Evolutionary conservation across 2,113 vertebrate genomes (phyloP), one percentile per base, ranked within the genome.

Genomic region (Suncus etruscus): DNA sequence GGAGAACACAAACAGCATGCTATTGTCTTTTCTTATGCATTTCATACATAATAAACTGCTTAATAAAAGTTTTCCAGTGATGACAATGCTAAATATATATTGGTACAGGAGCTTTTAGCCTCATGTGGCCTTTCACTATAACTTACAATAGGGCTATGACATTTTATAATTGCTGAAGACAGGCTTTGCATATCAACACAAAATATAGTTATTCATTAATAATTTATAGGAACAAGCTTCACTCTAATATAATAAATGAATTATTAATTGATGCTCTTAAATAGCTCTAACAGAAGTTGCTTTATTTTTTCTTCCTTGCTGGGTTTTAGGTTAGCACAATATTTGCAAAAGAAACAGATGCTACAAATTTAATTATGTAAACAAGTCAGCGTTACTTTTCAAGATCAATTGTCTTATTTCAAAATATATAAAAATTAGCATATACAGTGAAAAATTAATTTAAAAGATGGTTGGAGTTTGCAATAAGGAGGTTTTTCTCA

Each of bases 241-340:
- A 58, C 84, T 78, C 68, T 96, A 90, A 82, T 54, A 92, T 76
- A 95, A 90, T 90, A 86, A 39, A 93, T 95, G 69, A 97, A 97
- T 96, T 97, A 96, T 95, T 96, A 95, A 97, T 90, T 86, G 25
- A 70, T 80, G 61, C 6, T 91, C 70, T 66, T 89, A 95, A 91
- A 73, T n/a, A 51, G 48, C 51, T 79, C 31, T 39, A 27, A 31
- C 66, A 94, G 85, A 90, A 15, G 14, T 92, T 92, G 1, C 50
- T 66, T 94, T 96, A 82, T 85, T 86, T 89, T 4, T 91, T 77
- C 79, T 90, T 51, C 25, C 8, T 10, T 92, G 61, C 54, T 82
- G 61, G 22, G 16, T 93, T 97, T 96, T 94, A 94, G 63, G 29
- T 91, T 95, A 83, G 78, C 74, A 96, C 89, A 96, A 81, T 94